Percentiles rank a stretch among this genome's conserved stretches.
These are phyloP conservation scores for Arrhamphus sclerolepis DNA, from an alignment of 2,797 vertebrate genomes.

Conservation along the genomic window DNA sequence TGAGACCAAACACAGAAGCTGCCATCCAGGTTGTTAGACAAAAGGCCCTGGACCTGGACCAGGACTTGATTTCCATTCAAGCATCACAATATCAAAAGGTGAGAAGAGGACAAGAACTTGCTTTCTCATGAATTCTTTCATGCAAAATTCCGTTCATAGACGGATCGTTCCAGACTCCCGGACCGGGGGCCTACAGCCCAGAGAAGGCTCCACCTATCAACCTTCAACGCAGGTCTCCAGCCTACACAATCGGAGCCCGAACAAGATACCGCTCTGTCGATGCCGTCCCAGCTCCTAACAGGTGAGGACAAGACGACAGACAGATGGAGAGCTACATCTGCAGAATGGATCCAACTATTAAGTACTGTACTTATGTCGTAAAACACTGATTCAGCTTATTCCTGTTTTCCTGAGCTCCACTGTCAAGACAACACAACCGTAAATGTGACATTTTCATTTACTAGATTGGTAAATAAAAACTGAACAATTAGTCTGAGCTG, in stretches of 20 bases:
- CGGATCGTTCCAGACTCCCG: conserved; percentile 78
- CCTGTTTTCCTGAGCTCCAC: too few species aligned
- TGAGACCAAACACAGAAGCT: too few species aligned
- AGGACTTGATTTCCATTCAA: too few species aligned
- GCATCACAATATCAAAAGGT: too few species aligned
- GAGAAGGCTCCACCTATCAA: conserved; percentile 82
- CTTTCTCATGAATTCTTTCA: not conserved
- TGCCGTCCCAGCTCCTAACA: conserved; percentile 85
- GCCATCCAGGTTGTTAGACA: too few species aligned
- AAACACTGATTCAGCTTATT: too few species aligned
- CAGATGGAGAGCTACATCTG: not conserved
- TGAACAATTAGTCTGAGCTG: too few species aligned
- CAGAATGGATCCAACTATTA: not conserved
- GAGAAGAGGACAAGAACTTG: too few species aligned
- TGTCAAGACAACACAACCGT: too few species aligned
- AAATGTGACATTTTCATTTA: too few species aligned
- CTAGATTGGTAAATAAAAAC: too few species aligned
- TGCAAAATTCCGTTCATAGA: conserved; percentile 32
- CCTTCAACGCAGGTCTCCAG: conserved; percentile 78
- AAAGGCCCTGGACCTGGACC: too few species aligned
- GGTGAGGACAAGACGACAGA: conserved; percentile 52
- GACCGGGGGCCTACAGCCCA: conserved; percentile 88
- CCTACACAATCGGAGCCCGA: conserved; percentile 85
- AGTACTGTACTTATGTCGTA: not conserved
- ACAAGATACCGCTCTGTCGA: conserved; percentile 81